A percentile compares a stretch with the other conserved stretches of the same genome.
These are phyloP conservation scores for Bilobella aurantiaca DNA, from an alignment of 1,140 invertebrate genomes.

Conservation along the genomic window DNA sequence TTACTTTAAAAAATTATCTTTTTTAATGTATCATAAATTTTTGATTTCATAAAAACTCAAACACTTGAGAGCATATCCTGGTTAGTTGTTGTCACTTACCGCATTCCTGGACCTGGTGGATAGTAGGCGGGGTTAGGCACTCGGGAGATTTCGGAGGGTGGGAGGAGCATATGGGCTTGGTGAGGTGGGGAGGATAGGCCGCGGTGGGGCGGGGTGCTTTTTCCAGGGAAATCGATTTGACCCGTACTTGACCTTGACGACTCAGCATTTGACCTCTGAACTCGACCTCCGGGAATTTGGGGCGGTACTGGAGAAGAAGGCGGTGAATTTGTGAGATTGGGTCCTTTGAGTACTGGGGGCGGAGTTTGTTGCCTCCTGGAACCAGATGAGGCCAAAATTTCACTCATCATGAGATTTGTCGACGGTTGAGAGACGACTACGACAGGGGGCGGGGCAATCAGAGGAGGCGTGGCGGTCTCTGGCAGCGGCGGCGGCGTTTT, in stretches of 20 bases:
- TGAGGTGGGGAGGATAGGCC: conserved; percentile 11
- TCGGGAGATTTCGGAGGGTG: conserved; percentile 22
- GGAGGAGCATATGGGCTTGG: conserved; percentile 1
- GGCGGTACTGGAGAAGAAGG: too few relatives aligned
- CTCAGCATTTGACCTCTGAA: not conserved
- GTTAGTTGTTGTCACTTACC: conserved; percentile 17
- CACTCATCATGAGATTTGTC: conserved; percentile 10
- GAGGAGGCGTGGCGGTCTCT: not conserved
- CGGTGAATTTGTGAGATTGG: too few relatives aligned
- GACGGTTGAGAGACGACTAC: not conserved
- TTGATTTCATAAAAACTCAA: too few relatives aligned
- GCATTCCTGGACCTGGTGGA: conserved; percentile 14
- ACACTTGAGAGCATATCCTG: too few relatives aligned
- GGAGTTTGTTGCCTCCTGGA: not conserved
- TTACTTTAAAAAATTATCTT: too few relatives aligned
- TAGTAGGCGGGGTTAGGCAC: conserved; percentile 20
- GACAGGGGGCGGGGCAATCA: not conserved
- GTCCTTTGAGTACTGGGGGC: too few relatives aligned
- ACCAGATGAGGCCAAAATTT: conserved; percentile 5
- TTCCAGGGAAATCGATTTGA: too few relatives aligned
- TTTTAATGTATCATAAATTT: too few relatives aligned
- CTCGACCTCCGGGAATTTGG: too few relatives aligned
- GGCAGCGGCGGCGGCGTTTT: not conserved
- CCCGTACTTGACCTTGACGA: too few relatives aligned
- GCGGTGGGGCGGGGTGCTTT: not conserved